Percentiles rank a stretch among this genome's conserved stretches.
phyloP scores from a whole-genome alignment of 2,797 vertebrate species.

The Silurus lanzhouensis region DNA sequence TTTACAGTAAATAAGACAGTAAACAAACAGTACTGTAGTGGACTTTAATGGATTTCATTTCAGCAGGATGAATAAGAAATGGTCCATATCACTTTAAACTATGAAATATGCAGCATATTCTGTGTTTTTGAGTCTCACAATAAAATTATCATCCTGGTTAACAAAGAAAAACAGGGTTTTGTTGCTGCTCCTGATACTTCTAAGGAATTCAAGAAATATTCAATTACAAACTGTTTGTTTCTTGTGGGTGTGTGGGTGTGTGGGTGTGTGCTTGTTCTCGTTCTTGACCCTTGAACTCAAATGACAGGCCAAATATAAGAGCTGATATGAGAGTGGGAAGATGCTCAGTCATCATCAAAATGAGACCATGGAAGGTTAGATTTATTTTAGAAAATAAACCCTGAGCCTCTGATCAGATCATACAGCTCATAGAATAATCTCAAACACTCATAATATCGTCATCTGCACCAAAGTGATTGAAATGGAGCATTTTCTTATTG shows the following conservation, averaged over 20 bases:
- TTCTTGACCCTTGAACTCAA: background rate
- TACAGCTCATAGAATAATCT: slow-evolving; percentile 20
- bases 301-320: slow-evolving; percentile 23
- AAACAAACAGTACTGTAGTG: background rate
- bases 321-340: slow-evolving; percentile 30
- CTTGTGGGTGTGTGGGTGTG: background rate
- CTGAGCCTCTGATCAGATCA: slow-evolving; percentile 26
- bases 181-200: background rate
- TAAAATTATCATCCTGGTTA: background rate
- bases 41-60: background rate
- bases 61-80: background rate
- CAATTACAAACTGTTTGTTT: background rate
- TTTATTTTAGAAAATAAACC: slow-evolving; percentile 55
- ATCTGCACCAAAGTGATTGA: slow-evolving; percentile 15
- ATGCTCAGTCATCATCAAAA: slow-evolving; percentile 46
- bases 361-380: background rate
- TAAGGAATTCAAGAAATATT: background rate
- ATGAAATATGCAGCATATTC: background rate
- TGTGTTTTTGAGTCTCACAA: background rate
- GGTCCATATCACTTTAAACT: background rate
- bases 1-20: background rate
- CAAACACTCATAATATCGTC: background rate
- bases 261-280: background rate
- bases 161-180: background rate
- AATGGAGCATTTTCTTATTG: background rate